phyloP scores from a whole-genome alignment of 2,888 invertebrate species.

The Oscheius sp. region DNA sequence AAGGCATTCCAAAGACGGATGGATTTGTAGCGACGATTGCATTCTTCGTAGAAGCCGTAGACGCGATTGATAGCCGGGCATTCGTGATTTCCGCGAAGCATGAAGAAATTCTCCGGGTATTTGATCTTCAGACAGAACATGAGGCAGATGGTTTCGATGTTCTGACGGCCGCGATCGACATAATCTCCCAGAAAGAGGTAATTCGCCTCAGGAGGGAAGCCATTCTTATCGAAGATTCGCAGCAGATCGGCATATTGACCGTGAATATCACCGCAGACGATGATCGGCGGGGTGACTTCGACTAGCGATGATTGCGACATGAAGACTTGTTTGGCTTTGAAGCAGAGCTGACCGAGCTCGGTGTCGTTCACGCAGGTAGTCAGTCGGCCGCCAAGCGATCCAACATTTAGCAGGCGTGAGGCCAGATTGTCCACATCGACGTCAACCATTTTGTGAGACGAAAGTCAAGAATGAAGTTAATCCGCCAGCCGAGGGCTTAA shows the following conservation, averaged over 20 bases:
- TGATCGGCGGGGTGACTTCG: conserved; percentile 61
- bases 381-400: conserved; percentile 45
- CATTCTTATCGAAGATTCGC: conserved; percentile 65
- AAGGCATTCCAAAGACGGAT: conserved; percentile 58
- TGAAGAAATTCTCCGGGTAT: conserved; percentile 52
- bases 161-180: conserved; percentile 65
- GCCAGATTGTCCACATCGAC: conserved; percentile 43
- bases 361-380: conserved; percentile 33
- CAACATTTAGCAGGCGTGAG: conserved; percentile 49
- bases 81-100: conserved; percentile 59
- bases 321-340: conserved; percentile 55
- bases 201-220: conserved; percentile 62
- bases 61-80: conserved; percentile 58
- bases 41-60: conserved; percentile 62
- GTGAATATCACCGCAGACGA: conserved; percentile 64
- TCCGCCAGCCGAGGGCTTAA: too few relatives aligned
- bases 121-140: conserved; percentile 63
- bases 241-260: conserved; percentile 63
- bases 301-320: conserved; percentile 52
- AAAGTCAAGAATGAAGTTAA: neutral
- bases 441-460: conserved; percentile 20
- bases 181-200: conserved; percentile 66
- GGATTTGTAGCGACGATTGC: conserved; percentile 52
- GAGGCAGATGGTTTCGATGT: conserved; percentile 64
- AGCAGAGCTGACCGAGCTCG: neutral